These are phyloP conservation scores for Conger conger DNA, from an alignment of 2,113 vertebrate genomes.

Conservation along the genomic window DNA sequence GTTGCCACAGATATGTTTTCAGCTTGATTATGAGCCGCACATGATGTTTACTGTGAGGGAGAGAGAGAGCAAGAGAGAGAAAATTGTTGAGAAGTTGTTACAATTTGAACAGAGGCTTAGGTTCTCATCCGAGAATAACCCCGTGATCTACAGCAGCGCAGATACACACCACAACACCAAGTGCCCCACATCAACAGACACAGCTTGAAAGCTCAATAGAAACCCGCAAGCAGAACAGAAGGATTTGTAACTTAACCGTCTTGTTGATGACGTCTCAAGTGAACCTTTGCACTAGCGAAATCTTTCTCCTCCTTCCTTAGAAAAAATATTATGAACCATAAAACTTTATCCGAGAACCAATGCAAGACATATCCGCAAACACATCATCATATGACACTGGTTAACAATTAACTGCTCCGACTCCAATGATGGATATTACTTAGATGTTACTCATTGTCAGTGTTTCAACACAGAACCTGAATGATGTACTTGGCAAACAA, in stretches of 20 bases:
- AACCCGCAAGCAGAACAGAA: not conserved
- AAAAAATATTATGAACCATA: not conserved
- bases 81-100: not conserved
- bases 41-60: slow-evolving; percentile 17
- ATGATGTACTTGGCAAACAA: not conserved
- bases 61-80: not conserved
- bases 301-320: not conserved
- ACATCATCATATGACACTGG: not conserved
- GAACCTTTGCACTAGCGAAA: slow-evolving; percentile 2
- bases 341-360: not conserved
- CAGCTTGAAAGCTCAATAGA: not conserved
- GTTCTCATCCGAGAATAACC: not conserved
- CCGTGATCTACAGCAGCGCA: not conserved
- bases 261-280: not conserved
- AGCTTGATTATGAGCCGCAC: slow-evolving; percentile 15
- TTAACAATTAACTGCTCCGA: not conserved
- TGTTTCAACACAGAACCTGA: not conserved
- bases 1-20: not conserved
- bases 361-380: not conserved
- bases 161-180: not conserved
- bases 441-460: not conserved
- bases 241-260: not conserved
- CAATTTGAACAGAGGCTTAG: not conserved
- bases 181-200: not conserved
- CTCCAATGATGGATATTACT: not conserved